Conservation (phyloP, 2,113 vertebrate species). For the Onychostruthus taczanowskii region DNA sequence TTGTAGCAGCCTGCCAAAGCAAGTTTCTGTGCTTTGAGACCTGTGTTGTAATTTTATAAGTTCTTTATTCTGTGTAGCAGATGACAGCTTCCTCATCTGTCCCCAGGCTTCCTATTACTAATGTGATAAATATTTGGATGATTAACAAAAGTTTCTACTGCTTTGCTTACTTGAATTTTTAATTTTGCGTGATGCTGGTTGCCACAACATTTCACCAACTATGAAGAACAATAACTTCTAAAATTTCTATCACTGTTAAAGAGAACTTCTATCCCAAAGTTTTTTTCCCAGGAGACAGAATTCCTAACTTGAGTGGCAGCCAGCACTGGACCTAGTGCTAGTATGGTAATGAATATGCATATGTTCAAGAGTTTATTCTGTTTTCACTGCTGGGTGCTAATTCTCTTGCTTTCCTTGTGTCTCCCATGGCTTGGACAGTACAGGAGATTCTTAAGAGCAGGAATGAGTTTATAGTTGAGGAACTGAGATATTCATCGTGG, state of each 20-base stretch:
- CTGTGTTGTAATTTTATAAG: neutral
- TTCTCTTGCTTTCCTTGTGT: neutral
- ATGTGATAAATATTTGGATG: neutral
- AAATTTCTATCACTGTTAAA: neutral
- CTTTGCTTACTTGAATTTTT: conserved; percentile 5
- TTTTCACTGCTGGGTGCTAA: conserved; percentile 4
- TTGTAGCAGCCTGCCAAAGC: neutral
- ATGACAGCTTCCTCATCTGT: neutral
- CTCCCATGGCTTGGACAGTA: neutral
- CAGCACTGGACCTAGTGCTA: neutral
- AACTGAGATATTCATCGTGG: neutral
- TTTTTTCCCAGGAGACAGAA: neutral
- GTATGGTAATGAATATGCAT: neutral
- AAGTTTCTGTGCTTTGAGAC: neutral
- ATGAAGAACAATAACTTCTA: neutral
- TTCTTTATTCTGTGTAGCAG: neutral
- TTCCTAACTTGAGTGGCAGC: neutral
- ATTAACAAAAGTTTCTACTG: neutral
- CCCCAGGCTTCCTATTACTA: neutral
- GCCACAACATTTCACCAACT: neutral
- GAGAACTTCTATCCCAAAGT: neutral
- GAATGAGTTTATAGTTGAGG: neutral
- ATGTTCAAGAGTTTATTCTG: neutral
- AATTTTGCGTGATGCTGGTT: neutral
- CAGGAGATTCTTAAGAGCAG: neutral